Conservation (phyloP, 2,888 invertebrate species). For the Latrodectus elegans region DNA sequence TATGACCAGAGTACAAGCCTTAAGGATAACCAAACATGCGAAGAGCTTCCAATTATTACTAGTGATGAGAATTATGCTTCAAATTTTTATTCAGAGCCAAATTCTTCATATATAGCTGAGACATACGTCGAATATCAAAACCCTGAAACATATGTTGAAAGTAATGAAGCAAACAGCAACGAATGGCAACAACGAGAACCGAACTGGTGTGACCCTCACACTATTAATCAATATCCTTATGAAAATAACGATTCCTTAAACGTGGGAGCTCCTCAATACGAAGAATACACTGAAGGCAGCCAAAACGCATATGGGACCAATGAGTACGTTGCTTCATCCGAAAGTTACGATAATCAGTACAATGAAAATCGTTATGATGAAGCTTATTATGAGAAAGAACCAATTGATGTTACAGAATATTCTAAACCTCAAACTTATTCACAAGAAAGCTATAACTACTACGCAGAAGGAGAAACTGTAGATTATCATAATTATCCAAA, state of each 20-base stretch:
- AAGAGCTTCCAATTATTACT: conserved; percentile 15
- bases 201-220: conserved; percentile 26
- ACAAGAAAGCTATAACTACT: conserved; percentile 13
- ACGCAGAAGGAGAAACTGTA: neutral
- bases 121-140: conserved; percentile 36
- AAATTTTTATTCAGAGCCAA: conserved; percentile 23
- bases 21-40: conserved; percentile 26
- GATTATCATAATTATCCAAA: conserved; percentile 14
- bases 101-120: conserved; percentile 29
- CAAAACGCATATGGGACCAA: conserved; percentile 14
- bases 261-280: conserved; percentile 17
- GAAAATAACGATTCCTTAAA: conserved; percentile 5
- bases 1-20: conserved; percentile 11
- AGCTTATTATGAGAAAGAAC: conserved; percentile 6
- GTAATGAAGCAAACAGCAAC: conserved; percentile 10
- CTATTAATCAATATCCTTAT: conserved; percentile 22
- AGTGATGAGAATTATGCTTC: conserved; percentile 16
- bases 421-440: neutral
- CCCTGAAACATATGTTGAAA: conserved; percentile 9
- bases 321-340: conserved; percentile 13
- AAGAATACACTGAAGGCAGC: conserved; percentile 4
- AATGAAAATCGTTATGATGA: conserved; percentile 24
- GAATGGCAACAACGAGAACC: conserved; percentile 32
- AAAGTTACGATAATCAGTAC: conserved; percentile 40
- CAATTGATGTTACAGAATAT: conserved; percentile 3